Percentiles rank a stretch among this genome's conserved stretches.
Evolutionary conservation across 2,888 invertebrate species (phyloP).

Genomic region (Meganola albula): DNA sequence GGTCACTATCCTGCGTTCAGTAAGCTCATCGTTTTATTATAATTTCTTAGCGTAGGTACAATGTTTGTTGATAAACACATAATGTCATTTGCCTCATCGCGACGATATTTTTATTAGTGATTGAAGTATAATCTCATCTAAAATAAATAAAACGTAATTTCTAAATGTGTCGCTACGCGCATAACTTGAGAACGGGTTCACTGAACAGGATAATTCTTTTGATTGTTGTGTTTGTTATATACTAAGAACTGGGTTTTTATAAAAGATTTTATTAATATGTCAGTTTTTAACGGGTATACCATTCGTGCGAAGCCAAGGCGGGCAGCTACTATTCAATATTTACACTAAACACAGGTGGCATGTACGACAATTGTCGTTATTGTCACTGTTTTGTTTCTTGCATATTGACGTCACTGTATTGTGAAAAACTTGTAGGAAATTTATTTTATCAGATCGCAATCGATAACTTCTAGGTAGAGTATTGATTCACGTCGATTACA

Average conservation of each 20-base stretch:
- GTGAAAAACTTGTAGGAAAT: constrained; percentile 21
- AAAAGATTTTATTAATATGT: no score
- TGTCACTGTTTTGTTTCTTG: constrained; percentile 22
- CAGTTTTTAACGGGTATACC: no score
- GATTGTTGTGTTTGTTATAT: no score
- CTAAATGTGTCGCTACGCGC: no score
- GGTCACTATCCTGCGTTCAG: constrained; percentile 58
- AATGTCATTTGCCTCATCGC: not conserved
- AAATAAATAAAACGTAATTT: no score
- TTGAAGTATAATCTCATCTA: constrained; percentile 18
- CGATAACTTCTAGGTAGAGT: constrained; percentile 19
- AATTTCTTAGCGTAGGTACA: not conserved
- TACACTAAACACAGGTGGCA: constrained; percentile 20
- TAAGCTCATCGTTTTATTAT: constrained; percentile 30
- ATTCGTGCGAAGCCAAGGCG: no score
- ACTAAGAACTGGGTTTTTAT: no score
- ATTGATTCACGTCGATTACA: no score
- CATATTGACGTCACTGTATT: constrained; percentile 26
- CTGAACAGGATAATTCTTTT: no score
- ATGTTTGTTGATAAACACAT: not conserved
- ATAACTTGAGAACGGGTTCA: no score
- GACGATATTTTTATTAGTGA: constrained; percentile 14
- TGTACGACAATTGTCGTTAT: constrained; percentile 20
- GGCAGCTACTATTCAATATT: no score
- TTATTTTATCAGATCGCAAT: constrained; percentile 25